Evolutionary conservation across 2,113 vertebrate species (phyloP), one percentile per base, ranked within the genome.

Genomic region (Tretioscincus oriximinensis): DNA sequence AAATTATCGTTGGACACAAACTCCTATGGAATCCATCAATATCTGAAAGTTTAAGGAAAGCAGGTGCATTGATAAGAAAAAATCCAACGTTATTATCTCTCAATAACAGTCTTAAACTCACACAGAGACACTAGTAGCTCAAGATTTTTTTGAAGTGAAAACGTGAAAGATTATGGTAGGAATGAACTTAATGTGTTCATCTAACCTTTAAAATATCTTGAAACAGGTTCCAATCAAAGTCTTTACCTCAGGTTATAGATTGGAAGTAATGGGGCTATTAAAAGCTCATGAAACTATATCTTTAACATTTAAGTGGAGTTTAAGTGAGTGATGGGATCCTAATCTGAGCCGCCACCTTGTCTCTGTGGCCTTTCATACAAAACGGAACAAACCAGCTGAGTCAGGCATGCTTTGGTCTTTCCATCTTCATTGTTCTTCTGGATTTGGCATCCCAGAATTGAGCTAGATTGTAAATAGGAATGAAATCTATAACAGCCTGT

Each of bases 231-330:
- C 88, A 91, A 90, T 86, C 77, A 84, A 28, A 69, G 22, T 78
- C 88, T 90, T 92, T 91, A 89, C 92, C 92, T 89, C 73, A 4
- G 87, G 91, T 91, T 92, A 93, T 91, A 92, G 91, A 93, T 76
- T 84, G 89, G 90, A 93, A 91, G 86, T 93, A 93, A 93, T 93
- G 86, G 88, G 87, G 88, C 91, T 87, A 90, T 82, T 93, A 92
- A 93, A 93, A 90, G 71, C 84, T 49, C 87, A 83, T 90, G 92
- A 90, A 92, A 93, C 90, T 88, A 85, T 84, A 86, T 54, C 91
- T 92, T 91, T 93, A 92, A 93, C 93, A 90, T 92, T 93, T 92
- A 93, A 93, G 89, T 88, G 82, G 91, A 90, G 85, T 91, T 91
- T 90, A 92, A 89, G 89, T 92, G 88, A 86, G 4, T 81, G 84